These are phyloP conservation scores for Lycaon pictus DNA, from an alignment of 2,113 vertebrate species.

Conservation along the genomic window DNA sequence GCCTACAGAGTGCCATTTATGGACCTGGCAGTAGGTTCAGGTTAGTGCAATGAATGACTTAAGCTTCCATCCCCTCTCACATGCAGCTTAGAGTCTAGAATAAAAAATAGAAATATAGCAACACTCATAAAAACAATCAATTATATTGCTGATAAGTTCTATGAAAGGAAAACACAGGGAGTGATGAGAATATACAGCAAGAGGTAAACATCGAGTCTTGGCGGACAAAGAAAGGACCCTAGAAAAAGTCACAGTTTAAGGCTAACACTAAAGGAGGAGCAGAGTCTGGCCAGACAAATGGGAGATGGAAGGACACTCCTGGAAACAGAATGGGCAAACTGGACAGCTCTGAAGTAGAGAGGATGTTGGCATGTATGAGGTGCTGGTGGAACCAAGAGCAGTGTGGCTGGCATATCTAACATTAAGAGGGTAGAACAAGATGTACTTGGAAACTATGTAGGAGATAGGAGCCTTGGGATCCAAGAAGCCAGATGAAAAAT, in stretches of 20 bases:
- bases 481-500: neutral
- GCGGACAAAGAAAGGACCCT: neutral
- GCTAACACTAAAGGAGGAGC: neutral
- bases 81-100: neutral
- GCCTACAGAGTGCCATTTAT: neutral
- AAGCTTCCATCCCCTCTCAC: neutral
- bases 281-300: neutral
- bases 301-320: neutral
- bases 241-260: neutral
- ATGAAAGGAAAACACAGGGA: neutral
- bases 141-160: neutral
- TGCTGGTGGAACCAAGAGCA: neutral
- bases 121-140: neutral
- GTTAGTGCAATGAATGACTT: neutral
- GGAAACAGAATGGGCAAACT: neutral
- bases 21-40: neutral
- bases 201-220: neutral
- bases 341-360: neutral
- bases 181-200: neutral
- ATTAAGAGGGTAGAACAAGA: fast-evolving
- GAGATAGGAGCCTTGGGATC: neutral
- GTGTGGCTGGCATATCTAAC: fast-evolving
- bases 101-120: neutral
- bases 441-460: neutral
- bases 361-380: fast-evolving